Evolutionary conservation across 2,797 vertebrate genomes (phyloP).

Genomic region (Phrynocephalus forsythii): DNA sequence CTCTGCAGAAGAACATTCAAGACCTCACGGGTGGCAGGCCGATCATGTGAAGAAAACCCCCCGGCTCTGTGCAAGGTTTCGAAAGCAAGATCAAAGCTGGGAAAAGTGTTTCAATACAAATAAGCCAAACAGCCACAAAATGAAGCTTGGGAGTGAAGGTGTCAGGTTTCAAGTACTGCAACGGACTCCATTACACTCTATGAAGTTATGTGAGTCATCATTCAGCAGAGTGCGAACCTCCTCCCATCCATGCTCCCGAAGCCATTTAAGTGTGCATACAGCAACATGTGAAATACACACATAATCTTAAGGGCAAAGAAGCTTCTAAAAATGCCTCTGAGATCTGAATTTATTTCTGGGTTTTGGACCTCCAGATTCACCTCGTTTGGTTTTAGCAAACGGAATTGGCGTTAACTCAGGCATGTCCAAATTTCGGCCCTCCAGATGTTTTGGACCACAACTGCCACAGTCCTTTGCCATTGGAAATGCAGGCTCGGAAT

Average conservation of each 20-base stretch:
- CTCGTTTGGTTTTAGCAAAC: not conserved
- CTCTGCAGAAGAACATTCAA: not conserved
- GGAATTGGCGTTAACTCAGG: not conserved
- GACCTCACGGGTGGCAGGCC: not conserved
- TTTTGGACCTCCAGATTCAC: not conserved
- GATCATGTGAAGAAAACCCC: not conserved
- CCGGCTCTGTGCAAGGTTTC: not conserved
- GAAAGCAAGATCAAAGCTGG: constrained; percentile 34
- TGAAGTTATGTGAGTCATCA: constrained; percentile 41
- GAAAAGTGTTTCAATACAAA: constrained; percentile 68
- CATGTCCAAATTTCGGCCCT: no score
- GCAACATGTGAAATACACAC: constrained; percentile 30
- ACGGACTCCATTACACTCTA: constrained; percentile 57
- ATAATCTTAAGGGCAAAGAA: not conserved
- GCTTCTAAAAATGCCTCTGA: not conserved
- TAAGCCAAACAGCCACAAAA: not conserved
- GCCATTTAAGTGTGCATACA: constrained; percentile 48
- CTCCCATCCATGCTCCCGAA: constrained; percentile 57
- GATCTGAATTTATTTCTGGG: not conserved
- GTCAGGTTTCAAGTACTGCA: constrained; percentile 7
- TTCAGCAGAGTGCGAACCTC: constrained; percentile 56
- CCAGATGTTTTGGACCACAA: no score
- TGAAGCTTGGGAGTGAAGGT: not conserved
- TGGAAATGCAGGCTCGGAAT: no score
- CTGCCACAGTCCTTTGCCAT: no score